Conservation (phyloP, 2,888 invertebrate species). For the Hecatera dysodea region DNA sequence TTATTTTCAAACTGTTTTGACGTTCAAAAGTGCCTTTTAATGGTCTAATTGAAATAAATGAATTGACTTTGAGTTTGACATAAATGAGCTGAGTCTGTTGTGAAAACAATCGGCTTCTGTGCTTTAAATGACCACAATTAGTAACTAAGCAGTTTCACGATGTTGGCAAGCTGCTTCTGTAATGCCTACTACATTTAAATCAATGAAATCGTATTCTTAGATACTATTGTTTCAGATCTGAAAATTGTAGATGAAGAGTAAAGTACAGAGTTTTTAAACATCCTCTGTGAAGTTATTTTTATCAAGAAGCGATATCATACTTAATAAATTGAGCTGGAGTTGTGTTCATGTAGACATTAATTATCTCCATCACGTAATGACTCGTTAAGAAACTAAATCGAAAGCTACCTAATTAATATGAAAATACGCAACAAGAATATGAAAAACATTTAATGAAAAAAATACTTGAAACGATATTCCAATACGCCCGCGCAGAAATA, state of each 20-base stretch:
- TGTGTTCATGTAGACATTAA: not conserved
- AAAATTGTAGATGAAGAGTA: not conserved
- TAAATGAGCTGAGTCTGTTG: not conserved
- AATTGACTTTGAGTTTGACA: no score
- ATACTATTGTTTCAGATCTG: not conserved
- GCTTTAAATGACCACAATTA: slow-evolving; percentile 6
- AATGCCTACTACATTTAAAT: not conserved
- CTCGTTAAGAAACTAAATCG: not conserved
- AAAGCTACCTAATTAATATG: slow-evolving; percentile 2
- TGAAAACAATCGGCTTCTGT: slow-evolving; percentile 6
- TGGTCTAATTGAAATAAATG: no score
- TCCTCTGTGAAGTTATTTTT: not conserved
- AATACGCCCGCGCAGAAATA: not conserved
- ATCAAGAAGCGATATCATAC: not conserved
- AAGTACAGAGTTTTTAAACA: not conserved
- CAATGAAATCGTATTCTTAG: not conserved
- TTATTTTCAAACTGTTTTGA: no score
- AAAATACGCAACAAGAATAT: not conserved
- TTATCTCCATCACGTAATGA: not conserved
- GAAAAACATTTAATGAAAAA: not conserved
- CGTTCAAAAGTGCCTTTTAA: no score
- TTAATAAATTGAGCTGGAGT: no score
- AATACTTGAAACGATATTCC: not conserved
- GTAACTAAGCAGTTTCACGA: not conserved
- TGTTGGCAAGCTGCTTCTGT: not conserved